These are phyloP conservation scores for Conchocele bisecta DNA, from an alignment of 2,888 invertebrate genomes.

Conservation along the genomic window DNA sequence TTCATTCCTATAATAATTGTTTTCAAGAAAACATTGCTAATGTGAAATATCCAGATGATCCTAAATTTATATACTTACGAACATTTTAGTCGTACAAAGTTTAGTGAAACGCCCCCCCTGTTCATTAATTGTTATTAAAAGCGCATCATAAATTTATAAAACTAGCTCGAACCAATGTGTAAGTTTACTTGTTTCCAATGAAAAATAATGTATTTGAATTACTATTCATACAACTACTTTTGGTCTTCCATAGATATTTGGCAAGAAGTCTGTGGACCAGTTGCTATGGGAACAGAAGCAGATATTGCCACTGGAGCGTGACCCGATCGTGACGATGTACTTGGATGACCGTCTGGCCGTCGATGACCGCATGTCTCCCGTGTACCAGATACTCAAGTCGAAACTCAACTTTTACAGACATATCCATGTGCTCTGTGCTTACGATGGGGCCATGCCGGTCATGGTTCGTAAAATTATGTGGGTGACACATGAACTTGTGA, in stretches of 20 bases:
- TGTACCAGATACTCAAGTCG: slow-evolving; percentile 41
- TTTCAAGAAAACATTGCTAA: too few relatives aligned
- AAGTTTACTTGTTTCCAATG: too few relatives aligned
- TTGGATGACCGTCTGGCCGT: slow-evolving; percentile 35
- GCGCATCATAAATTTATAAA: too few relatives aligned
- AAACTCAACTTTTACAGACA: slow-evolving; percentile 57
- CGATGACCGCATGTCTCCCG: slow-evolving; percentile 26
- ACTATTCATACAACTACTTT: not conserved
- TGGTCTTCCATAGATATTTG: slow-evolving; percentile 40
- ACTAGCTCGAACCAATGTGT: too few relatives aligned
- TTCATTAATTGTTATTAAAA: too few relatives aligned
- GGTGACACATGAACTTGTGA: slow-evolving; percentile 42
- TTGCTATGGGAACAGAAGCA: slow-evolving; percentile 60
- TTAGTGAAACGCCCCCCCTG: too few relatives aligned
- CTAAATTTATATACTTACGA: too few relatives aligned
- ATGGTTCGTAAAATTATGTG: slow-evolving; percentile 21
- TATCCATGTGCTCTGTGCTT: slow-evolving; percentile 38
- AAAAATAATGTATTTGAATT: too few relatives aligned
- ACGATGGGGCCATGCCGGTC: slow-evolving; percentile 37
- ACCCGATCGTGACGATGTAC: slow-evolving; percentile 42
- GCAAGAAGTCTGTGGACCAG: slow-evolving; percentile 60
- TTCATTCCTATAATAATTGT: too few relatives aligned
- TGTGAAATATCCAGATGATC: too few relatives aligned
- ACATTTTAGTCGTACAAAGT: too few relatives aligned
- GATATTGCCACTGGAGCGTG: slow-evolving; percentile 39